These are phyloP conservation scores for Eupithecia exiguata DNA, from an alignment of 2,888 invertebrate species.

Conservation along the genomic window DNA sequence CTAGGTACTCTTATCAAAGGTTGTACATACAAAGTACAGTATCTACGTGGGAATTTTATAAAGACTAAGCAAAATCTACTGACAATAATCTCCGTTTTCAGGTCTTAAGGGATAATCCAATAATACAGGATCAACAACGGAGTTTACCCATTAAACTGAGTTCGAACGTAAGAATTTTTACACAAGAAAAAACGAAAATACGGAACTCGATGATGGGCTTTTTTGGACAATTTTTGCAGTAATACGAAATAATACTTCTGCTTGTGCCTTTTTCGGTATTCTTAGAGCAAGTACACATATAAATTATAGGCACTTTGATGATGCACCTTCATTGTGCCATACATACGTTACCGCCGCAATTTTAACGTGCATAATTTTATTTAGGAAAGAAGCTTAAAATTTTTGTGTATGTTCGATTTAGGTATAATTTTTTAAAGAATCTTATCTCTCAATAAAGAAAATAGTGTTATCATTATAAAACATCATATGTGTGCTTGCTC, in stretches of 20 bases:
- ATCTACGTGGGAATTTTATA: not conserved
- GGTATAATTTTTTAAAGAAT: too few relatives aligned
- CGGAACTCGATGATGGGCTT: not conserved
- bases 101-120: not conserved
- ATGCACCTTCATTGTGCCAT: too few relatives aligned
- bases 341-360: too few relatives aligned
- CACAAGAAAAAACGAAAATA: not conserved
- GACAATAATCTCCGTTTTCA: conserved; percentile 1
- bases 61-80: not conserved
- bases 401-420: too few relatives aligned
- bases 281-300: not conserved
- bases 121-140: conserved; percentile 9
- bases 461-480: too few relatives aligned
- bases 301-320: too few relatives aligned
- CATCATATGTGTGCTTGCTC: too few relatives aligned
- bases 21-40: not conserved
- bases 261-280: not conserved
- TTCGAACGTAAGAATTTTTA: not conserved
- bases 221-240: not conserved
- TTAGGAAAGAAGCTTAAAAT: too few relatives aligned
- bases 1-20: not conserved
- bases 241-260: too few relatives aligned
- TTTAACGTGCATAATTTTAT: too few relatives aligned
- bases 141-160: not conserved
- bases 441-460: too few relatives aligned